Conservation (phyloP, 92 coral and sea anemone species). For the Epizoanthus fatuus region DNA sequence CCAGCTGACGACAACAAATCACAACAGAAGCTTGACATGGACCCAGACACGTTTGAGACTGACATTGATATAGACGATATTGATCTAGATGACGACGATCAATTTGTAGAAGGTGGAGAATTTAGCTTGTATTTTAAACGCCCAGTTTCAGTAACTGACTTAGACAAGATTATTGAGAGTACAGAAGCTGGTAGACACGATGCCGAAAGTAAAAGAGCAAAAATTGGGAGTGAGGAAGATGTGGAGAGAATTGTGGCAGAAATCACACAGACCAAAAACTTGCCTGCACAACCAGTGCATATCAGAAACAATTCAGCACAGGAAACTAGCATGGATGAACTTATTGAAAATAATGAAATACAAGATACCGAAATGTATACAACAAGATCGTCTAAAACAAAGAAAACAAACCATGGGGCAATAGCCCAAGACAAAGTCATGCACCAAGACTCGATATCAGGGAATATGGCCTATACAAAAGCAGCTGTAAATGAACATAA, state of each 20-base stretch:
- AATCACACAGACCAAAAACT: conserved; percentile 4
- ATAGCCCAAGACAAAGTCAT: conserved; percentile 4
- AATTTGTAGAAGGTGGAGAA: conserved; percentile 55
- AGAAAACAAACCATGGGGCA: neutral
- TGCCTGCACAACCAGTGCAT: neutral
- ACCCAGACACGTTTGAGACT: conserved; percentile 70
- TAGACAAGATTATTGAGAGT: conserved; percentile 70
- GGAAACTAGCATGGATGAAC: conserved; percentile 8
- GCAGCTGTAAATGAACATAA: neutral
- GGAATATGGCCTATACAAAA: neutral
- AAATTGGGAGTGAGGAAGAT: conserved; percentile 29
- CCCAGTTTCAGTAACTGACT: conserved; percentile 87
- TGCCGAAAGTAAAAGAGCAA: conserved; percentile 22
- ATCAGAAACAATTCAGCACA: conserved; percentile 32
- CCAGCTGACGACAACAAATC: conserved; percentile 24
- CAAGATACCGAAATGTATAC: neutral
- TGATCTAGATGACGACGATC: conserved; percentile 59
- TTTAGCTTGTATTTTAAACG: conserved; percentile 80
- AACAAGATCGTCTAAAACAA: neutral
- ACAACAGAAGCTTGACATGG: conserved; percentile 10
- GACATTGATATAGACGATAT: conserved; percentile 89
- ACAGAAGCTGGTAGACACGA: conserved; percentile 3
- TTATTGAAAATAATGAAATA: neutral
- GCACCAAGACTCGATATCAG: conserved; percentile 2
- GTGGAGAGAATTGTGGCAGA: conserved; percentile 26